These are phyloP conservation scores for Euclidia mi DNA, from an alignment of 2,888 invertebrate species.

Conservation along the genomic window DNA sequence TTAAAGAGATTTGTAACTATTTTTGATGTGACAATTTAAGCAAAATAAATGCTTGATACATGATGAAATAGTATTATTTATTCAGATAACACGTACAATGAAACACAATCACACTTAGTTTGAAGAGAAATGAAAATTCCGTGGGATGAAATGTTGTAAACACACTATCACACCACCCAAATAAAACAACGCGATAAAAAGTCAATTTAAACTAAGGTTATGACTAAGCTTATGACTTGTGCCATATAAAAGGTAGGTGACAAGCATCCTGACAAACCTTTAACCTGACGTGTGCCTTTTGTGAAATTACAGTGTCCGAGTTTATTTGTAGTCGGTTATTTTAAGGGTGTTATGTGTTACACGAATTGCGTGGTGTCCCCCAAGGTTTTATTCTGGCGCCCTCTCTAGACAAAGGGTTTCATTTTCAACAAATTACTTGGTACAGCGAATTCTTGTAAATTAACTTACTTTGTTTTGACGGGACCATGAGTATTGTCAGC, in stretches of 20 bases:
- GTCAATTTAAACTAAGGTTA: neutral
- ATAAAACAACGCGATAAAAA: constrained; percentile 1
- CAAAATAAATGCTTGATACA: too few species aligned
- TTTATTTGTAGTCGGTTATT: constrained; percentile 49
- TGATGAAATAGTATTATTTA: too few species aligned
- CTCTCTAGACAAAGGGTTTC: constrained; percentile 32
- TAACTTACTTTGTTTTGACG: constrained; percentile 40
- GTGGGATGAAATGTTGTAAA: constrained; percentile 1
- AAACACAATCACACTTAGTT: too few species aligned
- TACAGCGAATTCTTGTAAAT: constrained; percentile 35
- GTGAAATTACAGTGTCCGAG: constrained; percentile 48
- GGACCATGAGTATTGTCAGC: constrained; percentile 6
- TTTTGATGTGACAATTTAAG: too few species aligned
- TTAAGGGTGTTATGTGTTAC: constrained; percentile 42
- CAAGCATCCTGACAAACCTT: constrained; percentile 31
- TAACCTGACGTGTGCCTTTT: constrained; percentile 47
- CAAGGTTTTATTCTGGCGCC: constrained; percentile 34
- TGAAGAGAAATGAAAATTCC: neutral
- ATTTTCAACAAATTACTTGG: constrained; percentile 44
- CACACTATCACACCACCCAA: neutral
- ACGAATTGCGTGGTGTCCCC: constrained; percentile 22
- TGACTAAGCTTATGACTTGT: constrained; percentile 33
- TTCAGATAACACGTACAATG: too few species aligned
- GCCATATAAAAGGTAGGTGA: constrained; percentile 29
- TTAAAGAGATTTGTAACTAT: too few species aligned